Evolutionary conservation across 2,797 vertebrate genomes (phyloP).

Genomic region (Falco rusticolus): DNA sequence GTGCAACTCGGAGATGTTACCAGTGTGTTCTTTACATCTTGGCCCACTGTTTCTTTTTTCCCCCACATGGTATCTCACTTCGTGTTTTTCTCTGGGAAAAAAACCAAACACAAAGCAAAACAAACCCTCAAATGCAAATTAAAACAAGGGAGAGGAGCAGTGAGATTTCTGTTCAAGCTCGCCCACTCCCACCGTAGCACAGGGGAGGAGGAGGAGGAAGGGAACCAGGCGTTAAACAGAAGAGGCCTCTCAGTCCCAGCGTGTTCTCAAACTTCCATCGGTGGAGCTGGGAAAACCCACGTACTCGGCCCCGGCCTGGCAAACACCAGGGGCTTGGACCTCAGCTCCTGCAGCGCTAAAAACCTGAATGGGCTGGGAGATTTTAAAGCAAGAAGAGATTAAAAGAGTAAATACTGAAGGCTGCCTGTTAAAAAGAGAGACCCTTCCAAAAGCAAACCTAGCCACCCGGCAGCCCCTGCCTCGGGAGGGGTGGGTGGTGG

Average conservation of each 20-base stretch:
- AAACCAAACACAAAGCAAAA: neutral
- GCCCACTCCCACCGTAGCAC: accelerated
- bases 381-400: neutral
- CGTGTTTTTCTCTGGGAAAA: neutral
- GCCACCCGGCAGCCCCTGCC: neutral
- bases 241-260: neutral
- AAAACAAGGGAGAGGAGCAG: neutral
- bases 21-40: neutral
- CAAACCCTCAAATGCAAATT: neutral
- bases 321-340: neutral
- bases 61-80: neutral
- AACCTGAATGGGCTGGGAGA: neutral
- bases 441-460: neutral
- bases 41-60: neutral
- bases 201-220: neutral
- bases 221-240: neutral
- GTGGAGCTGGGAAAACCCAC: neutral
- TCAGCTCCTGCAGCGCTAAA: accelerated
- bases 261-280: neutral
- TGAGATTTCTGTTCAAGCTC: neutral
- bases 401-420: neutral
- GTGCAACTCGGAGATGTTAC: neutral
- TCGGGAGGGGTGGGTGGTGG: no score
- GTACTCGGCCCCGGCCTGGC: neutral
- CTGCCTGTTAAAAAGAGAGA: neutral